Percentiles rank a stretch among this genome's conserved stretches.
These are phyloP conservation scores for Drosophila quasianomalipes DNA, from an alignment of 2,888 invertebrate genomes.

Conservation along the genomic window DNA sequence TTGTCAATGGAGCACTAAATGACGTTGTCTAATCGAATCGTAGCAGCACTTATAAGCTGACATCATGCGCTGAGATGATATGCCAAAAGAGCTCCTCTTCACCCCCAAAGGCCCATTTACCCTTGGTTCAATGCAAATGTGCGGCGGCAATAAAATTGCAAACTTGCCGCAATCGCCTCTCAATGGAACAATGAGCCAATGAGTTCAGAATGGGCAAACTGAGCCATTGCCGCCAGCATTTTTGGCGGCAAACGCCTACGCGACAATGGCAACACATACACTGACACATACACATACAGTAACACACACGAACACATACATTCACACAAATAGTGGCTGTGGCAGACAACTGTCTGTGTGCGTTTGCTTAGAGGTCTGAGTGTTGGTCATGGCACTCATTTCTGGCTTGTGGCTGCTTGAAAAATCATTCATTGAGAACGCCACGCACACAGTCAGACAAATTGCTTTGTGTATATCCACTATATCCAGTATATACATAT, in stretches of 20 bases:
- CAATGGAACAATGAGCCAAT: conserved; percentile 67
- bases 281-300: conserved; percentile 7
- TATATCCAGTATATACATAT: conserved; percentile 13
- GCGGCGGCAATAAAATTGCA: conserved; percentile 62
- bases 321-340: conserved; percentile 20
- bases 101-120: not conserved
- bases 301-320: conserved; percentile 15
- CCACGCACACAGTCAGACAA: conserved; percentile 39
- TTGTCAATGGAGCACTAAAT: conserved; percentile 15
- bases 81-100: conserved; percentile 18
- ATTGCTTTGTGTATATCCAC: conserved; percentile 34
- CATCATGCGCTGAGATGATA: conserved; percentile 56
- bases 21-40: conserved; percentile 36
- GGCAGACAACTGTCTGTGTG: conserved; percentile 29
- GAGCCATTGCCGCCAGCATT: conserved; percentile 62
- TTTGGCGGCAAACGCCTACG: conserved; percentile 79
- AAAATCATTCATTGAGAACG: conserved; percentile 79
- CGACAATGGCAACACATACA: conserved; percentile 32
- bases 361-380: conserved; percentile 18
- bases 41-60: conserved; percentile 47
- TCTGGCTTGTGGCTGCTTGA: conserved; percentile 68
- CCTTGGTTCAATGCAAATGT: conserved; percentile 56
- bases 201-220: conserved; percentile 45
- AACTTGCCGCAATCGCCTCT: conserved; percentile 60
- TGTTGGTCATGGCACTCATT: conserved; percentile 43